Percentiles rank a stretch among this genome's conserved stretches.
Conservation (phyloP, 2,797 vertebrate species). For the Smutsia gigantea region DNA sequence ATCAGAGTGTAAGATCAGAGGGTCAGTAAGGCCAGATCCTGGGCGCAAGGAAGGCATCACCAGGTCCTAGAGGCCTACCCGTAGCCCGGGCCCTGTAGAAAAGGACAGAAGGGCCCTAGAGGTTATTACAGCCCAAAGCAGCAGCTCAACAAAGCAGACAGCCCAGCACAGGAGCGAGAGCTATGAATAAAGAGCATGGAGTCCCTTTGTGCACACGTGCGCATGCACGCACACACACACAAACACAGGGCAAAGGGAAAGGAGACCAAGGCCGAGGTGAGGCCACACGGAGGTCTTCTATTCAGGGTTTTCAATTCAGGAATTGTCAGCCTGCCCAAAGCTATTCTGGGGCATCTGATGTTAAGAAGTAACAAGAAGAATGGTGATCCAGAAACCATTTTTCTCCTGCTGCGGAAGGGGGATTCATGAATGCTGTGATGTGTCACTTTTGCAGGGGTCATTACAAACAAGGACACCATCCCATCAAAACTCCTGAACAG, state of each 20-base stretch:
- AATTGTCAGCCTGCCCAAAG: not conserved
- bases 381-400: not conserved
- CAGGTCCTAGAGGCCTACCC: not conserved
- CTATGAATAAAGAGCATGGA: not conserved
- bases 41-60: accelerated
- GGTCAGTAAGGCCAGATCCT: not conserved
- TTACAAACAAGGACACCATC: not conserved
- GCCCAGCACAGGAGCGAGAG: not conserved
- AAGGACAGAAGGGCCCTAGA: not conserved
- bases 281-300: not conserved
- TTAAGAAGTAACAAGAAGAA: not conserved
- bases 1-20: not conserved
- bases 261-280: not conserved
- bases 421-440: not conserved
- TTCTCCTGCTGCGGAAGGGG: not conserved
- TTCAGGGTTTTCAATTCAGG: not conserved
- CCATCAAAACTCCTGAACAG: not conserved
- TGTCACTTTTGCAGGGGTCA: not conserved
- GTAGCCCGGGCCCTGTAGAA: not conserved
- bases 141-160: not conserved
- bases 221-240: too few species aligned
- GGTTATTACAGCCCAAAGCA: not conserved
- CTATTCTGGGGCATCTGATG: not conserved
- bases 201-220: too few species aligned
- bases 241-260: too few species aligned